phyloP scores from a whole-genome alignment of 2,888 invertebrate genomes.

The Pristionchus mayeri region DNA sequence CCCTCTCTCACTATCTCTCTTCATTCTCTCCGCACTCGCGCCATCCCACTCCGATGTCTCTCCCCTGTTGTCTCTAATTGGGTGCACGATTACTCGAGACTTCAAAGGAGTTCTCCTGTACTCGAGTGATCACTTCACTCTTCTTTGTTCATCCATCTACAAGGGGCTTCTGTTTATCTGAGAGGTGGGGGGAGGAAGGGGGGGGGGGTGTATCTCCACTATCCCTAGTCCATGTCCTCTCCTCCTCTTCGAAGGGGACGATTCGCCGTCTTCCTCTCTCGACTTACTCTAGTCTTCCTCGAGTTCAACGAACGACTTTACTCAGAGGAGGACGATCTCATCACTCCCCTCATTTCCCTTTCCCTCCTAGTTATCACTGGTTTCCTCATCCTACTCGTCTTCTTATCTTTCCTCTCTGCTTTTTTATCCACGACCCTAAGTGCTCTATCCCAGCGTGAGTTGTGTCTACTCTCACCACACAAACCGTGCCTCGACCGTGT shows the following conservation, averaged over 20 bases:
- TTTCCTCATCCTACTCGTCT: conserved; percentile 36
- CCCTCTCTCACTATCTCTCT: not conserved
- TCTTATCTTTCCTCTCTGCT: conserved; percentile 38
- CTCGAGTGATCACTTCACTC: conserved; percentile 44
- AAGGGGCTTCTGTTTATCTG: conserved; percentile 47
- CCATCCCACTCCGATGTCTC: not conserved
- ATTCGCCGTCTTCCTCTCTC: conserved; percentile 21
- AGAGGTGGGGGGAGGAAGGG: not conserved
- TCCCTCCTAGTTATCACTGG: conserved; percentile 31
- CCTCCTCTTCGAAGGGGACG: conserved; percentile 5
- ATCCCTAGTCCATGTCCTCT: conserved; percentile 35
- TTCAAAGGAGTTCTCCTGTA: conserved; percentile 11
- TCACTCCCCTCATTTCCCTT: conserved; percentile 17
- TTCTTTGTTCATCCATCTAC: conserved; percentile 32
- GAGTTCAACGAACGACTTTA: conserved; percentile 40
- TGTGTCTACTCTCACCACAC: not conserved
- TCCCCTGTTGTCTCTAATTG: not conserved
- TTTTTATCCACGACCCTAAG: conserved; percentile 31
- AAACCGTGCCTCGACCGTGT: not conserved
- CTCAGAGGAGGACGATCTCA: conserved; percentile 33
- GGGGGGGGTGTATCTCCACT: conserved; percentile 13
- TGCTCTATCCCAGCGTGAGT: conserved; percentile 44
- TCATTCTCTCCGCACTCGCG: too few relatives aligned
- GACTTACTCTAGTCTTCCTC: not conserved
- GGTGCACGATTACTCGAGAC: conserved; percentile 2